phyloP scores from a whole-genome alignment of 1,140 invertebrate genomes.

The Saccostrea echinata region DNA sequence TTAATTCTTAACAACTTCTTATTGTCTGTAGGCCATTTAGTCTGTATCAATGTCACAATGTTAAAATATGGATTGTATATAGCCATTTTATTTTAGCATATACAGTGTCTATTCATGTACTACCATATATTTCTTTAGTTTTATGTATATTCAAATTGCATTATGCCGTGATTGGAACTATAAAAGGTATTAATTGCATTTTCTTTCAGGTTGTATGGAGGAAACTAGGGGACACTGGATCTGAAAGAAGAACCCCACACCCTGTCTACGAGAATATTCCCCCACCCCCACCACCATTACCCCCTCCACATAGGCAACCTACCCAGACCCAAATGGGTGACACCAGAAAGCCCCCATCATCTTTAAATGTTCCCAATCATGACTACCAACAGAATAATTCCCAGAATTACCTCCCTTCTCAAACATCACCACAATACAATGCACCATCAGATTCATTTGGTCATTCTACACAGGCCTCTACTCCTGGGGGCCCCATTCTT shows the following conservation, averaged over 20 bases:
- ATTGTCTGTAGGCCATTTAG: too few species aligned
- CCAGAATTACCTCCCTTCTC: conserved; percentile 23
- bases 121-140: too few species aligned
- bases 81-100: too few species aligned
- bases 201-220: conserved; percentile 77
- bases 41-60: too few species aligned
- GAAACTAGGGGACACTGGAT: conserved; percentile 75
- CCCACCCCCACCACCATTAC: conserved; percentile 31
- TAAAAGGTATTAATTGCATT: not conserved
- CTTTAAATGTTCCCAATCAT: not conserved
- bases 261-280: conserved; percentile 63
- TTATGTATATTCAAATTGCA: too few species aligned
- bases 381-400: conserved; percentile 27
- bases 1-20: too few species aligned
- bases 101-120: too few species aligned
- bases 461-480: conserved; percentile 25
- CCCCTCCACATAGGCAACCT: conserved; percentile 27
- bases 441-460: not conserved
- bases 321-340: not conserved
- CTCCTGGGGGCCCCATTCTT: conserved; percentile 36
- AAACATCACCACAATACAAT: conserved; percentile 23
- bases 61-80: too few species aligned
- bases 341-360: conserved; percentile 24
- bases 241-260: conserved; percentile 55
- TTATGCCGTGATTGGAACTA: not conserved